Conservation (phyloP, 2,888 invertebrate genomes). For the Nomada goodeniana region DNA sequence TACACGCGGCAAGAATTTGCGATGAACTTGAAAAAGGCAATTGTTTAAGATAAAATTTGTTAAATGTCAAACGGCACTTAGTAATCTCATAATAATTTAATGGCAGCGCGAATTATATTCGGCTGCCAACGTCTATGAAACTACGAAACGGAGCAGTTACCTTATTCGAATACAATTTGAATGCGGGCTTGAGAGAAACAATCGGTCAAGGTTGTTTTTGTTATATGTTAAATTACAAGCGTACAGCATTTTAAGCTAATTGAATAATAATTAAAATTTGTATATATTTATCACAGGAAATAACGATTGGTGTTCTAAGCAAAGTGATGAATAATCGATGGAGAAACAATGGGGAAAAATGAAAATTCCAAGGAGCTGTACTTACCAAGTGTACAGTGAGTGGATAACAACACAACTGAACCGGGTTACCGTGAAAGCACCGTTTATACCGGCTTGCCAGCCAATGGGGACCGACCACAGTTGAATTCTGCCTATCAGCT, state of each 20-base stretch:
- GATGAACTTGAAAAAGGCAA: no score
- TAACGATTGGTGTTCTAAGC: neutral
- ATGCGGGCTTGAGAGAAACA: neutral
- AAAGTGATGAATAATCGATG: neutral
- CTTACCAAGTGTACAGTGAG: slow-evolving; percentile 81
- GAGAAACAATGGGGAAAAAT: neutral
- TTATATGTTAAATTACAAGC: neutral
- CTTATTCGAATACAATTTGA: neutral
- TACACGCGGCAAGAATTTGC: no score
- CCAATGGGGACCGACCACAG: slow-evolving; percentile 72
- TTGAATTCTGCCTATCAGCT: slow-evolving; percentile 68
- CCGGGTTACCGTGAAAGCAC: slow-evolving; percentile 72
- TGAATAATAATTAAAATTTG: neutral
- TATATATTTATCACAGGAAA: neutral
- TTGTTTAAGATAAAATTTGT: no score
- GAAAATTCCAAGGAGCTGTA: slow-evolving; percentile 30
- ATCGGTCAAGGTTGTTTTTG: no score
- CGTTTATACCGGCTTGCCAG: slow-evolving; percentile 76
- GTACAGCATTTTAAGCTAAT: neutral
- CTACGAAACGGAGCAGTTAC: neutral
- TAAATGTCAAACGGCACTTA: no score
- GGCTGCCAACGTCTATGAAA: neutral
- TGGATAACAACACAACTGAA: slow-evolving; percentile 81
- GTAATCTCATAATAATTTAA: neutral
- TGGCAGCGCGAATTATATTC: neutral